Percentiles rank a stretch among this genome's conserved stretches.
Evolutionary conservation across 2,113 vertebrate genomes (phyloP).

Genomic region (Lampris incognitus): DNA sequence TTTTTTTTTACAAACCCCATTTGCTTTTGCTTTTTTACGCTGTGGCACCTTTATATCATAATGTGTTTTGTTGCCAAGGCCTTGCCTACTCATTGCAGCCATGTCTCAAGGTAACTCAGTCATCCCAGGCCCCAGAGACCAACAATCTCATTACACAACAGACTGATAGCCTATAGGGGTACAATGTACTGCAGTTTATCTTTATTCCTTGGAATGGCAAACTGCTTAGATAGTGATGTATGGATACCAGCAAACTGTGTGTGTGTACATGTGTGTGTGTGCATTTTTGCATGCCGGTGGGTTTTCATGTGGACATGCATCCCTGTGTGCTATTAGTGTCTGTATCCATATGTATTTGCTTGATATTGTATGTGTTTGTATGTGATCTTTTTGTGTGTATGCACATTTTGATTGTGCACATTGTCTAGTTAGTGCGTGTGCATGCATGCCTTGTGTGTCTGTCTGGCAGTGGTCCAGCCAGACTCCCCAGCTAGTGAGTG

Average conservation of each 20-base stretch:
- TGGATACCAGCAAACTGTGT: background rate
- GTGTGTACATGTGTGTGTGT: background rate
- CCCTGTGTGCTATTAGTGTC: background rate
- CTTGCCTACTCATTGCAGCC: background rate
- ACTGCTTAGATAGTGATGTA: conserved; percentile 9
- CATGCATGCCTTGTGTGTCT: background rate
- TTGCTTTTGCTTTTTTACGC: background rate
- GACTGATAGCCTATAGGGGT: background rate
- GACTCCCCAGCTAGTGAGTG: background rate
- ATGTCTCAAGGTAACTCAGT: conserved; percentile 5
- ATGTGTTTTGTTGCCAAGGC: background rate
- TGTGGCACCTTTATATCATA: background rate
- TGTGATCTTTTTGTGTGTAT: background rate
- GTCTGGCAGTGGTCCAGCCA: background rate
- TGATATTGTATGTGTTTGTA: conserved; percentile 5
- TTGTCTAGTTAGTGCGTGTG: background rate
- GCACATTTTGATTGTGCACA: background rate
- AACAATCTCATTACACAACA: conserved; percentile 9
- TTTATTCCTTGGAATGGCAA: background rate
- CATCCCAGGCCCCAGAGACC: background rate
- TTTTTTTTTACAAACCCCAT: background rate
- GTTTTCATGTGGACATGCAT: too few relatives aligned
- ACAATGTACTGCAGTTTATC: background rate
- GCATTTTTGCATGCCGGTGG: too few relatives aligned
- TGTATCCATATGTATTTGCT: background rate